Conservation (phyloP, 2,888 invertebrate species). For the Hetaerina titia region DNA sequence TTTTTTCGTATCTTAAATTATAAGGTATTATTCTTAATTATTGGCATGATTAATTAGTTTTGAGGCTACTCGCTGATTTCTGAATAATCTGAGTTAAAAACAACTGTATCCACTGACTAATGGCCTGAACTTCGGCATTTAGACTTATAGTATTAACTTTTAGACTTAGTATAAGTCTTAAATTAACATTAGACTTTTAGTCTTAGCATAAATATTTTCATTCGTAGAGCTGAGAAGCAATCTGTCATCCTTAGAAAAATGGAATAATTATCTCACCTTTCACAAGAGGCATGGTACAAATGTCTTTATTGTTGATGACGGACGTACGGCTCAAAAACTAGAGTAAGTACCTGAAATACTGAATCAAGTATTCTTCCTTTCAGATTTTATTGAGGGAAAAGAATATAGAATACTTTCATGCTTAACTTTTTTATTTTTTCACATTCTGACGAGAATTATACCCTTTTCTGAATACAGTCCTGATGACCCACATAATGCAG, state of each 20-base stretch:
- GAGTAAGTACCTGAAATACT: background rate
- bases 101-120: no score
- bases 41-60: no score
- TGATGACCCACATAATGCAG: background rate
- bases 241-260: background rate
- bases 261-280: background rate
- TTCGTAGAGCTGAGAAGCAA: background rate
- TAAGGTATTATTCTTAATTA: no score
- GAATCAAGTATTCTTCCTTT: no score
- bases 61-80: no score
- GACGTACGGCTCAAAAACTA: background rate
- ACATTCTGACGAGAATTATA: background rate
- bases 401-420: background rate
- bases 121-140: no score
- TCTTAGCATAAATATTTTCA: background rate
- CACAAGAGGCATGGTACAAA: background rate
- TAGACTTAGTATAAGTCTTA: no score
- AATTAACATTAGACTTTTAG: no score
- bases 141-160: no score
- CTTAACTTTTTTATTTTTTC: background rate
- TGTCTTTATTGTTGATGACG: background rate
- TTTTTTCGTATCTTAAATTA: no score
- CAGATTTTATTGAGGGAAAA: no score
- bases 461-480: background rate
- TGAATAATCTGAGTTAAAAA: background rate